Base-by-base conservation (phyloP, 2,888 invertebrate genomes). In the Malthinus flaveolus region DNA sequence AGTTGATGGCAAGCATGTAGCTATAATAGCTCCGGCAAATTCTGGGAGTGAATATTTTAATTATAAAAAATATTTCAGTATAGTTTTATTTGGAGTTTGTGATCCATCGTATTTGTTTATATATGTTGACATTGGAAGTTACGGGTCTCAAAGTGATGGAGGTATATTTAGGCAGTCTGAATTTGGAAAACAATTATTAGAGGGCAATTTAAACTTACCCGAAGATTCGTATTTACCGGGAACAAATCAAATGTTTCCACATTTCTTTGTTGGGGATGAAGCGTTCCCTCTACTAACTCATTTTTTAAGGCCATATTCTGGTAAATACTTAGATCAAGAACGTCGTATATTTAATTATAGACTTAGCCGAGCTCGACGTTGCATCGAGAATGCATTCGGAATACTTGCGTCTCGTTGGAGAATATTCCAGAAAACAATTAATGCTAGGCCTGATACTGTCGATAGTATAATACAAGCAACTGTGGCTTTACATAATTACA, bases 121-220 rank as follows among this genome's bases (percentile, higher is more conserved):
- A 34, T 57, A 66, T 34, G 66, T 69, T n/a, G 69, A 73, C 61
- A 68, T 72, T 51, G 73, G 75, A 23, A 63, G 63, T 45, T 68
- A 66, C 61, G 72, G 72, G 6, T 66, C 65, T 49, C 66, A 69
- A 58, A 71, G 70, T 66, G 73, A 75, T 62, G 70, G 71, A 8
- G 70, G 68, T n/a, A 57, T 71, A 32, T 68, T 69, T 49, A 39
- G 53, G 49, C 37, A 33, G n/a, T 65, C 54, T 31, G 35, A 36
- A 32, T 54, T 70, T 44, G 66, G 61, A 32, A 36, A 49, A 35
- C 36, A 37, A 39, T 32, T 68, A 32, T 10, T 46, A 52, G 65
- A 63, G 42, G 61, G 57, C 23, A 51, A 44, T 36, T 47, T 66
- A 7, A 55, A 64, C 53, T 56, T 71, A 51, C 72, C 70, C 37